Evolutionary conservation across 1,140 invertebrate genomes (phyloP), one percentile per base, ranked within the genome.

Genomic region (Geopemphigus sp.): DNA sequence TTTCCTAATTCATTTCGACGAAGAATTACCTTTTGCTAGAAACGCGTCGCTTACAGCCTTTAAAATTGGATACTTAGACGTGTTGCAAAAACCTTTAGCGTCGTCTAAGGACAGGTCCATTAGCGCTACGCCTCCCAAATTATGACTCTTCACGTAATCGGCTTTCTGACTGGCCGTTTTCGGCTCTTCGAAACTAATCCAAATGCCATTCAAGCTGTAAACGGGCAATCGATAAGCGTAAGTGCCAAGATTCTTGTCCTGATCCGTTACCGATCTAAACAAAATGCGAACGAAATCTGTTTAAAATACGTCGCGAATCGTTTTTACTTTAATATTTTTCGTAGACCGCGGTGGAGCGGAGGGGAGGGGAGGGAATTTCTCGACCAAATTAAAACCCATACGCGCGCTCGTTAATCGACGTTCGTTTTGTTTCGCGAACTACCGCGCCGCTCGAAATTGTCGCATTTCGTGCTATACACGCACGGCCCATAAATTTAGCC

Each of bases 131-230:
- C 94, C 95, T 26, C 93, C 94, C 5, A 94, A 88, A 29, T 90
- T 90, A 83, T 92, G 92, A 2, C 88, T 88, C 83, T 91, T 91
- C 47, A 89, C 91, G 83, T 91, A 96, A 6, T 87, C 84, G 1
- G 93, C 93, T 84, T 97, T 98, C 80, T 92, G 89, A 50, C 89
- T 91, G 57, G 94, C 91, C 1, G 93, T 95, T 72, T 95, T 91
- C 0, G 91, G 89, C 84, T 97, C 94, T 84, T 98, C 95, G 84
- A 93, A 97, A 54, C 91, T 91, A 0, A 96, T 91, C 96, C 96
- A 98, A 64, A 96, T 88, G 17, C 94, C 91, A 15, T 85, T 83
- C 15, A 91, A 88, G 53, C 86, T 89, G n/a, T 90, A 87, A 78
- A 92, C 90, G 81, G 91, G 90, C 0, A 90, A 84, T 82, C 91